Conservation (phyloP, 1,140 invertebrate genomes). For the Acyrthosiphon pisum region DNA sequence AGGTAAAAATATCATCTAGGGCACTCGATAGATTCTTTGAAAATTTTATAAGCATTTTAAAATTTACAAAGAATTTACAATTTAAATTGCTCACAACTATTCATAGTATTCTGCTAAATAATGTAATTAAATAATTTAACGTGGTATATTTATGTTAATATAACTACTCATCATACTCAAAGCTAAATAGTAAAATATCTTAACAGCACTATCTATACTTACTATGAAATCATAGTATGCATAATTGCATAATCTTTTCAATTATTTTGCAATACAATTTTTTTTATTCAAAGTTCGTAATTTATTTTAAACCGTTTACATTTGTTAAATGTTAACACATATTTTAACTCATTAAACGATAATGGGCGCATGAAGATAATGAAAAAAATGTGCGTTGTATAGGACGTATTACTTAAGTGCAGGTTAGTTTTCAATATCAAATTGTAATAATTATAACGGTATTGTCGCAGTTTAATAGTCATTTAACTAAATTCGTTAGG, state of each 20-base stretch:
- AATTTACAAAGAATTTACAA: not conserved
- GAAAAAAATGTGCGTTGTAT: not conserved
- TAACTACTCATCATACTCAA: not conserved
- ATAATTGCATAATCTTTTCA: not conserved
- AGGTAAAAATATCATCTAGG: not conserved
- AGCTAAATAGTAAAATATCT: not conserved
- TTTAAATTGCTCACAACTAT: not conserved
- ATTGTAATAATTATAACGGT: not conserved
- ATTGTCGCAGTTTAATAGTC: not conserved
- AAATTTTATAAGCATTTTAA: not conserved
- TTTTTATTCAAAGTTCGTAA: not conserved
- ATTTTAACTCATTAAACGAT: not conserved
- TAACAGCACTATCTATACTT: not conserved
- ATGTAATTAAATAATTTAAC: not conserved
- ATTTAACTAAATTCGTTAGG: not conserved
- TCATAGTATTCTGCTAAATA: not conserved
- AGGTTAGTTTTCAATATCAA: not conserved
- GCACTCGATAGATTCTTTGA: not conserved
- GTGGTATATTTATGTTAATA: not conserved
- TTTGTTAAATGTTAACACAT: not conserved
- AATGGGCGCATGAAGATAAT: not conserved
- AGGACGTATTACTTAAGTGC: not conserved
- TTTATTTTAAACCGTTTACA: not conserved
- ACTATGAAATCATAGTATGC: not conserved
- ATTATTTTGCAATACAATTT: not conserved